Percentiles rank a stretch among this genome's conserved stretches.
phyloP scores from a whole-genome alignment of 2,888 invertebrate species.

The Yponomeuta cagnagella region DNA sequence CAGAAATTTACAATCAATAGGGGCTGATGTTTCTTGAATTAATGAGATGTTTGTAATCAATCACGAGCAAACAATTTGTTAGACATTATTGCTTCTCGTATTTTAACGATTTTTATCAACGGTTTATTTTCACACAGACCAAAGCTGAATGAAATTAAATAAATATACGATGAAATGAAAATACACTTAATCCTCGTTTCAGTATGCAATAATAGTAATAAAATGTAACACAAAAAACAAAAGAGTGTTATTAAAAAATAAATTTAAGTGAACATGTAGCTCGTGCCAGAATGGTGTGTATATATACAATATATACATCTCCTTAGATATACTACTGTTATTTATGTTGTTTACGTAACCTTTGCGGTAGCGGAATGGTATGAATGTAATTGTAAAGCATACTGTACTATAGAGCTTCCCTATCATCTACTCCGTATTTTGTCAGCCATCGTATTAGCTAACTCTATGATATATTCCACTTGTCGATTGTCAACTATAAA shows the following conservation, averaged over 20 bases:
- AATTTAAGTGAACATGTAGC: constrained; percentile 37
- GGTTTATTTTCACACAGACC: too few species aligned
- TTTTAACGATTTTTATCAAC: too few species aligned
- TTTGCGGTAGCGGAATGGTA: constrained; percentile 54
- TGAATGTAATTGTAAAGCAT: constrained; percentile 42
- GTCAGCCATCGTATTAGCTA: constrained; percentile 5
- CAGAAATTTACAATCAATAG: too few species aligned
- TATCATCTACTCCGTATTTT: constrained; percentile 27
- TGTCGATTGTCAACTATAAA: constrained; percentile 7
- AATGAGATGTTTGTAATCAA: too few species aligned
- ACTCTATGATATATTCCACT: constrained; percentile 13
- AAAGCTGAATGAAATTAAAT: too few species aligned
- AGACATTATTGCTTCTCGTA: too few species aligned
- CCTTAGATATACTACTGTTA: constrained; percentile 66
- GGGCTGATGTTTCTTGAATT: too few species aligned
- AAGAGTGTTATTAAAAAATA: not conserved
- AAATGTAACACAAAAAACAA: not conserved
- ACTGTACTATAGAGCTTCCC: constrained; percentile 67
- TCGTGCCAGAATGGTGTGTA: constrained; percentile 67
- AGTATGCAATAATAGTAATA: not conserved
- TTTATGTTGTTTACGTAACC: constrained; percentile 54
- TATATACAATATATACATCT: constrained; percentile 61
- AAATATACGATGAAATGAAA: too few species aligned
- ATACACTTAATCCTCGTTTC: not conserved
- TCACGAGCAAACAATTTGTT: too few species aligned